Evolutionary conservation across 2,113 vertebrate species (phyloP), one percentile per base, ranked within the genome.

Genomic region (Pyxicephalus adspersus): DNA sequence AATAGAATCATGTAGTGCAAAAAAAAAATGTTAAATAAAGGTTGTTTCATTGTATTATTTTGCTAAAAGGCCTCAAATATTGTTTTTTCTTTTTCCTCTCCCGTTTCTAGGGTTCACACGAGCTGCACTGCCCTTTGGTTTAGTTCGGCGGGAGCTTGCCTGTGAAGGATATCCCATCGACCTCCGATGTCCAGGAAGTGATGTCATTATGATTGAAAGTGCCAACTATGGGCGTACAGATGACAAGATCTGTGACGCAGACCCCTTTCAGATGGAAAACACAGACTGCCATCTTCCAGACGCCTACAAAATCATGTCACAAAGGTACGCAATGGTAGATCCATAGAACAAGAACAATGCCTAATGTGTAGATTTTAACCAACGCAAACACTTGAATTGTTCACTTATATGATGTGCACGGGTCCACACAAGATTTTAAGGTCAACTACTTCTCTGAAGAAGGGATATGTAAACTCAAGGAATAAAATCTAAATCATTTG

Each of bases 191-290:
- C 98, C 98, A 1, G 98, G 98, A 90, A 99, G 97, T 88, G 98
- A 99, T 88, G 98, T 99, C 86, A 99, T 99, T 86, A 98, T 98
- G 96, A 98, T 99, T 50, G 98, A 99, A 85, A 99, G 94, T 0
- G 96, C 98, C 66, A 99, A 99, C 93, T 99, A 99, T 22, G 98
- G 98, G 77, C 94, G 98, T 79, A 99, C 98, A 22, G 98, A 99
- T 13, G 96, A 99, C 93, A 99, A 99, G 93, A 99, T 99, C 85
- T 99, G 98, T 83, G 98, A 99, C 57, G 98, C 98, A 34, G 98
- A 99, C 90, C 96, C 97, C 22, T 99, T 99, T 93, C 98, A 99
- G 90, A 99, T 99, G 98, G 97, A 99, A 90, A 99, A 99, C 86
- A 95, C 96, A 74, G 97, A 98, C 89, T 99, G 98, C 90, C 99